Base-by-base conservation (phyloP, 2,797 vertebrate species). In the Naso thynnoides region DNA sequence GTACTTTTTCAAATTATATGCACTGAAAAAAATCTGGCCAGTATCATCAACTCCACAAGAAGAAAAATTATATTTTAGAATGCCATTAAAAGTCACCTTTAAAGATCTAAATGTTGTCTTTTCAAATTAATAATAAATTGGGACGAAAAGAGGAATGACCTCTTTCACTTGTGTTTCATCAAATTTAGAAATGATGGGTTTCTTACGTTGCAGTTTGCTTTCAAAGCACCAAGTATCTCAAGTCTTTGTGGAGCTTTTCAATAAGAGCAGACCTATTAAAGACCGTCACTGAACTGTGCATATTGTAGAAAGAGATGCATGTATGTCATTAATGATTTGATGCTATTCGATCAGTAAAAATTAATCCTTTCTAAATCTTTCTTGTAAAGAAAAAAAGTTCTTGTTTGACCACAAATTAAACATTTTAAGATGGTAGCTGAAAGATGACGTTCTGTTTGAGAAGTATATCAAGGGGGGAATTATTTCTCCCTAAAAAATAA, bases 241-340 rank as follows among this genome's bases (percentile, higher is more conserved):
- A 73, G 65, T 79, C 61, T 79, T 73, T 78, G 74, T 58, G 75
- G 58, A 73, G 45, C 64, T 77, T 85, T 89, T 81, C 31, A 18
- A 79, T 73, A n/a, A 75, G 54, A 77, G 77, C 63, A 39, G 68
- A 79, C 50, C 36, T 41, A 65, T 41, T 36, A 73, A 56, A 54
- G 65, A 74, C 73, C 81, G 78, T 64, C 79, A 59, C 65, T 26
- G 77, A 88, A 81, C 68, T 85, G 78, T 90, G 86, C 85, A 89
- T 89, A 90, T 62, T 86, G 84, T 91, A 86, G 87, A 88, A 90
- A 86, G 86, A 87, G 56, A 87, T 89, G 92, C 92, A 93, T 93
- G 92, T 79, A 52, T 53, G 76, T 87, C 81, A 68, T 81, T 80
- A 70, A 78, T 76, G 75, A 72, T 90, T 89, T 86, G 81, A 90